These are phyloP conservation scores for Anguilla megastoma DNA, from an alignment of 2,797 vertebrate species.

Conservation along the genomic window DNA sequence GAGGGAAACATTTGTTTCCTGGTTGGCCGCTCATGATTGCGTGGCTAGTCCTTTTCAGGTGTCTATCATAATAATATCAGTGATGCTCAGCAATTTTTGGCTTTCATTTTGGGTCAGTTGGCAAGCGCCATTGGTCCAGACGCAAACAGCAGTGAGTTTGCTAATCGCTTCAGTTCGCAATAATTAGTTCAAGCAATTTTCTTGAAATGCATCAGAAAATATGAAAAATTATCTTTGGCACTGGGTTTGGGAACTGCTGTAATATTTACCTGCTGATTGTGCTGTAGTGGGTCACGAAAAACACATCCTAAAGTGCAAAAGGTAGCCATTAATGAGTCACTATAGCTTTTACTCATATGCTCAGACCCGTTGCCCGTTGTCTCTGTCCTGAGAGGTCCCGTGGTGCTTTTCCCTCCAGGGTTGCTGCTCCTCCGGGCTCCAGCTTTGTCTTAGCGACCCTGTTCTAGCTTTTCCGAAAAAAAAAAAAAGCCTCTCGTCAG, in stretches of 20 bases:
- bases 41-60: not conserved
- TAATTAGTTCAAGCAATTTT: not conserved
- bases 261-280: not conserved
- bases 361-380: not conserved
- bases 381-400: not conserved
- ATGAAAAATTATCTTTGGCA: not conserved
- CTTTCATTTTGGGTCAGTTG: not conserved
- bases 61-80: not conserved
- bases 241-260: not conserved
- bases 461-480: not conserved
- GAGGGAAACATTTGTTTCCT: conserved; percentile 5
- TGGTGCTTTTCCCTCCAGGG: not conserved
- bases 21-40: not conserved
- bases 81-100: not conserved
- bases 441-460: not conserved
- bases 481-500: not conserved
- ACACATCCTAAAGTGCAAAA: not conserved
- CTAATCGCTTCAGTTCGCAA: not conserved
- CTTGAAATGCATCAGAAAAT: not conserved
- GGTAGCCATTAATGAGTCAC: not conserved
- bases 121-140: not conserved
- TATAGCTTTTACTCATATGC: not conserved
- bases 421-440: not conserved
- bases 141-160: not conserved
- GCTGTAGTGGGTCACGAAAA: not conserved